These are phyloP conservation scores for Amblyraja radiata DNA, from an alignment of 2,797 vertebrate genomes.

Conservation along the genomic window DNA sequence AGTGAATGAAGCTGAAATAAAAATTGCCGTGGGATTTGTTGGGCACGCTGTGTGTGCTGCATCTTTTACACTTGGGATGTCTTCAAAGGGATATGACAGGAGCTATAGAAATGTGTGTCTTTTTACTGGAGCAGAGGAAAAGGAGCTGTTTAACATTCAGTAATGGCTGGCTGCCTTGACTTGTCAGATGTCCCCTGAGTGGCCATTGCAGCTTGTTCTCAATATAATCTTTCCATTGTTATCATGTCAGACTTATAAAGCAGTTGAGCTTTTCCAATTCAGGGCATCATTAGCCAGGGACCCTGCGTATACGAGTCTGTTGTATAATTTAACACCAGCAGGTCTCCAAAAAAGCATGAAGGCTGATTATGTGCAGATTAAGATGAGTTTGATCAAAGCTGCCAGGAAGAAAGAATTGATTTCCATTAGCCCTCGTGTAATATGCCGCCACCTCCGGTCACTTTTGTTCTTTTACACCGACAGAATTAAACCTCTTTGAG, in stretches of 20 bases:
- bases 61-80: neutral
- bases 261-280: conserved; percentile 62
- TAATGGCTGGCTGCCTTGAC: conserved; percentile 11
- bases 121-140: neutral
- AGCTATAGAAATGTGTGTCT: neutral
- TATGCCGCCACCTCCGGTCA: conserved; percentile 60
- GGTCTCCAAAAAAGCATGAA: conserved; percentile 54
- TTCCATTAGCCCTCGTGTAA: conserved; percentile 56
- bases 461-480: conserved; percentile 54
- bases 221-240: conserved; percentile 43
- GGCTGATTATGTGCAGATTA: conserved; percentile 54
- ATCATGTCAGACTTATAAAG: conserved; percentile 55
- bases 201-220: conserved; percentile 45
- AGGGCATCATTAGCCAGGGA: conserved; percentile 67
- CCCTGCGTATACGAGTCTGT: conserved; percentile 56
- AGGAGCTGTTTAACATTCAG: neutral
- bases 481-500: conserved; percentile 57
- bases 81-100: neutral
- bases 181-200: conserved; percentile 46
- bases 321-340: conserved; percentile 67
- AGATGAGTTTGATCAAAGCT: conserved; percentile 48
- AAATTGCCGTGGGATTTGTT: too few species aligned
- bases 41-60: too few species aligned
- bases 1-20: too few species aligned
- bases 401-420: conserved; percentile 50